Evolutionary conservation across 2,888 invertebrate species (phyloP), one percentile per base, ranked within the genome.

Genomic region (Thumatha senex): DNA sequence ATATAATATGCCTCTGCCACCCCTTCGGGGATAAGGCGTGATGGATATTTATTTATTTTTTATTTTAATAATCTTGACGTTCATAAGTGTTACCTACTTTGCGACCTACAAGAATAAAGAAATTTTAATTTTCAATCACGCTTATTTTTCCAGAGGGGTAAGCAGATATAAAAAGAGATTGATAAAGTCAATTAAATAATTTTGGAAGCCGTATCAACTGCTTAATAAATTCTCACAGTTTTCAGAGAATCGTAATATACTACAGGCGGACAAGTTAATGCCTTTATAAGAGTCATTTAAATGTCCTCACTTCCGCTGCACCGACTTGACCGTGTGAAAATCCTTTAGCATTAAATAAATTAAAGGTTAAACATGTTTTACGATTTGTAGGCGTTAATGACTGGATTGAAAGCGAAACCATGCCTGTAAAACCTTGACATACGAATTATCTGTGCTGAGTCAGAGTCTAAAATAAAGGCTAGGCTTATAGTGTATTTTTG

Each of bases 341-440:
- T 14, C 24, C 38, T 46, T 43, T 45, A 56, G 45, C 46, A 67
- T 56, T 55, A 52, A 47, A 52, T 52, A 33, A 40, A 36, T 24
- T 46, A 48, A 52, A 52, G 52, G 52, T 52, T 48, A 48, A 48
- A 43, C 52, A 51, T 45, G 42, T 48, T 44, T 48, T 41, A 46
- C 47, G 59, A 64, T 62, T 67, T 60, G 58, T 61, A 54, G 53
- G 50, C 55, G 54, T 56, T 35, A 42, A 52, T 52, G 14, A 13
- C 44, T 29, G 18, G 33, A 47, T 58, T 66, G 66, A 66, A 67
- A 67, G 69, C 66, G 56, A 63, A 63, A 54, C 40, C 53, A 40
- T 68, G 61, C 64, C 60, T 38, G 41, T 33, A 47, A 52, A 58
- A 58, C 66, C 66, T 64, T 67, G 66, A 55, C 64, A 61, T 67